Conservation (phyloP, 2,888 invertebrate genomes). For the Colletes collaris region DNA sequence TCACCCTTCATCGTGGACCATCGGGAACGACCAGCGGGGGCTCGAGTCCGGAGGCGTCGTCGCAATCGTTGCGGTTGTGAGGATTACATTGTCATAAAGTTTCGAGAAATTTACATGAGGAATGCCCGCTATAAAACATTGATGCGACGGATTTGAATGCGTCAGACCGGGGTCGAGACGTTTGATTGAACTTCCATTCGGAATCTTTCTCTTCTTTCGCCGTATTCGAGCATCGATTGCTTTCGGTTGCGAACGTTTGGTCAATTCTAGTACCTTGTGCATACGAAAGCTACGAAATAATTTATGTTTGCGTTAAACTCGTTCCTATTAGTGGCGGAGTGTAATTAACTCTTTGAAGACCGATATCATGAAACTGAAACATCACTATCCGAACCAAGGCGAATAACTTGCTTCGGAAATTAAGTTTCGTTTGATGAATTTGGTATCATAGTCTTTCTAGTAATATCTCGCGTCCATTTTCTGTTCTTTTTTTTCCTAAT, state of each 20-base stretch:
- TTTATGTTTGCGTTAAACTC: no score
- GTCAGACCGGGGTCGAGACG: slow-evolving; percentile 38
- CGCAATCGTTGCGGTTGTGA: slow-evolving; percentile 66
- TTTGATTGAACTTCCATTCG: slow-evolving; percentile 56
- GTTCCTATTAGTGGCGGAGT: no score
- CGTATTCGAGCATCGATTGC: slow-evolving; percentile 2
- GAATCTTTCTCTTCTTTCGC: slow-evolving; percentile 12
- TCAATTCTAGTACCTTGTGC: background rate
- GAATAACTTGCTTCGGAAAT: no score
- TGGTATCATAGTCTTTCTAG: no score
- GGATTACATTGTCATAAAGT: slow-evolving; percentile 81
- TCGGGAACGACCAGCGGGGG: slow-evolving; percentile 50
- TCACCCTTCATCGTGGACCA: slow-evolving; percentile 57
- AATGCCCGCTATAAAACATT: slow-evolving; percentile 79
- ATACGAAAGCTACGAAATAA: no score
- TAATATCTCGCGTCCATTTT: no score
- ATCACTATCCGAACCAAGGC: no score
- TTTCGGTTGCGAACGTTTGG: background rate
- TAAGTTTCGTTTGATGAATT: no score
- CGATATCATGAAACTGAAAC: no score
- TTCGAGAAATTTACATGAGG: slow-evolving; percentile 79
- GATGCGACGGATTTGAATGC: slow-evolving; percentile 75
- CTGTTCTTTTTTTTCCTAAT: no score
- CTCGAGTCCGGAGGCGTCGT: slow-evolving; percentile 52
- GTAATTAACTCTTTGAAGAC: no score